Evolutionary conservation across 1,140 invertebrate species (phyloP).

Genomic region (Leptonema lineaticorne): DNA sequence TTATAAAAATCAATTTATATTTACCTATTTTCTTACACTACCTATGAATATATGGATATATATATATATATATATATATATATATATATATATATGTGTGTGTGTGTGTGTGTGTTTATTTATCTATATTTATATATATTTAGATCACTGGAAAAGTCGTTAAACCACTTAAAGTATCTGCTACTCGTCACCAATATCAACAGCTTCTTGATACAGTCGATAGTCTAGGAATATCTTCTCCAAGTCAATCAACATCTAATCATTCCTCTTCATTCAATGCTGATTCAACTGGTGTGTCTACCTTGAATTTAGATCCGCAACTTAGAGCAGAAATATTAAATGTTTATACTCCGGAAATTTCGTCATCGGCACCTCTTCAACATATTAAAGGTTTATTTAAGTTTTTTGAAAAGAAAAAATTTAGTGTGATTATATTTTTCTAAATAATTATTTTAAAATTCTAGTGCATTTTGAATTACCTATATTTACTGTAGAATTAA

Average conservation of each 20-base stretch:
- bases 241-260: conserved; percentile 14
- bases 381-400: conserved; percentile 36
- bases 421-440: neutral
- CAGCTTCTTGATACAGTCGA: conserved; percentile 79
- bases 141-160: conserved; percentile 79
- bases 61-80: neutral
- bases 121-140: too few species aligned
- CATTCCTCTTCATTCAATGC: conserved; percentile 42
- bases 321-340: conserved; percentile 56
- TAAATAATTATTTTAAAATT: conserved; percentile 31
- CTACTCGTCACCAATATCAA: conserved; percentile 84
- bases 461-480: conserved; percentile 71
- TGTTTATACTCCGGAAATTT: conserved; percentile 11
- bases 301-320: conserved; percentile 62
- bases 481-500: conserved; percentile 70
- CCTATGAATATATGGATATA: neutral
- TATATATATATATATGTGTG: neutral
- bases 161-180: conserved; percentile 78
- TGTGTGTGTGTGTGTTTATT: conserved; percentile 19
- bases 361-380: conserved; percentile 27
- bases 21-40: neutral
- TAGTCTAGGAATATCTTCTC: conserved; percentile 44
- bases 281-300: conserved; percentile 49
- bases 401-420: neutral
- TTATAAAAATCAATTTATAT: neutral